Evolutionary conservation across 2,888 invertebrate genomes (phyloP).

Genomic region (Clunio marinus): DNA sequence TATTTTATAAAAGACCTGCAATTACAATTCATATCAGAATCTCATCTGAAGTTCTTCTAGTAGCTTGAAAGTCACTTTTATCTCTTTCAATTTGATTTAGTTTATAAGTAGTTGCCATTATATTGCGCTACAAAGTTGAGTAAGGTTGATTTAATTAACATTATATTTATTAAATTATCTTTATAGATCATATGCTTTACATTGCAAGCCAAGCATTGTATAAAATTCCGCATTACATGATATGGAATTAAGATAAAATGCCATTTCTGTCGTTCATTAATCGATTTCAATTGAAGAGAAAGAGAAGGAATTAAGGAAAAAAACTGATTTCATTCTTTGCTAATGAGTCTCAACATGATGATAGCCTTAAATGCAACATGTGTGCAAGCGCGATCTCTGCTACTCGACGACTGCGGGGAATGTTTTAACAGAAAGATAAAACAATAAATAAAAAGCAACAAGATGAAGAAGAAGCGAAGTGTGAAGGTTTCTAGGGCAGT

Average conservation of each 20-base stretch:
- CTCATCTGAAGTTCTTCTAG: background rate
- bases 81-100: background rate
- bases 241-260: slow-evolving; percentile 19
- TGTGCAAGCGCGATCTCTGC: background rate
- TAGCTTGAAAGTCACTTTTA: background rate
- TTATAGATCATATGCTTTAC: slow-evolving; percentile 8
- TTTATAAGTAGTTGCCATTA: background rate
- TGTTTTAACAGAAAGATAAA: background rate
- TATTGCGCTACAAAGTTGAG: background rate
- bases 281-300: background rate
- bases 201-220: background rate
- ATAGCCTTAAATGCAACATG: background rate
- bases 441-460: too few relatives aligned
- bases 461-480: background rate
- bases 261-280: slow-evolving; percentile 18
- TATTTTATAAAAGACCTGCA: background rate
- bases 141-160: slow-evolving; percentile 15
- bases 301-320: background rate
- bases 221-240: slow-evolving; percentile 9
- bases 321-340: slow-evolving; percentile 16
- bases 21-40: background rate
- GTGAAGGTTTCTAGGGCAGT: background rate
- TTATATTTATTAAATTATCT: slow-evolving; percentile 29
- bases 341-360: background rate
- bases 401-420: slow-evolving; percentile 1